Evolutionary conservation across 2,797 vertebrate species (phyloP).

Genomic region (Lemur catta): DNA sequence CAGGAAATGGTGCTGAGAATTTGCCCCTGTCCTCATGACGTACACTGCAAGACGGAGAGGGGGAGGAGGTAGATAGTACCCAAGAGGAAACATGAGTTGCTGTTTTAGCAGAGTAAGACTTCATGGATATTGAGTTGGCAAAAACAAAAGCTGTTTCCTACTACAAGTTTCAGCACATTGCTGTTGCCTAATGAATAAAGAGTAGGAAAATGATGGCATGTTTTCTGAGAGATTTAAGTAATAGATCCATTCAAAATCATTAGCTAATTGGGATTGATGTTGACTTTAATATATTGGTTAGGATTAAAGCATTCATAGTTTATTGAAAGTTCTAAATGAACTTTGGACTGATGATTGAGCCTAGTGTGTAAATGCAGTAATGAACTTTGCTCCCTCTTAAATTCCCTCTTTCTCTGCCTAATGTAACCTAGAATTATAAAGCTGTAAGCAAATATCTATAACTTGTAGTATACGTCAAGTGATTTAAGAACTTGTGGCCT

Average conservation of each 20-base stretch:
- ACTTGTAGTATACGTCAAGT: neutral
- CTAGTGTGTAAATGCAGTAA: neutral
- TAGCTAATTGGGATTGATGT: neutral
- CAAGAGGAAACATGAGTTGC: neutral
- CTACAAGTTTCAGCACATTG: neutral
- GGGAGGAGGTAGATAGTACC: neutral
- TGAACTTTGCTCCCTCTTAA: constrained; percentile 37
- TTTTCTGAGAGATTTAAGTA: neutral
- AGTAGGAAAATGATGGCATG: neutral
- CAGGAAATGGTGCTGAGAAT: neutral
- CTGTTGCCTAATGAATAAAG: neutral
- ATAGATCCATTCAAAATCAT: neutral
- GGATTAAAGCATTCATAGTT: neutral
- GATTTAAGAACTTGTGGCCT: neutral
- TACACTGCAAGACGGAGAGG: neutral
- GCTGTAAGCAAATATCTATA: neutral
- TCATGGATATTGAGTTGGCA: neutral
- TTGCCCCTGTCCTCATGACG: neutral
- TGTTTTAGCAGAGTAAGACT: neutral
- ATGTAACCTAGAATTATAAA: constrained; percentile 3
- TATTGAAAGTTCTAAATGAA: neutral
- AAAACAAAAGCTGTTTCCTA: constrained; percentile 7
- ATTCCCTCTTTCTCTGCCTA: neutral
- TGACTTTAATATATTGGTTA: neutral
- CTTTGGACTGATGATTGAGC: constrained; percentile 22